Evolutionary conservation across 1,140 invertebrate genomes (phyloP), one percentile per base, ranked within the genome.

Genomic region (Heliconius congener): DNA sequence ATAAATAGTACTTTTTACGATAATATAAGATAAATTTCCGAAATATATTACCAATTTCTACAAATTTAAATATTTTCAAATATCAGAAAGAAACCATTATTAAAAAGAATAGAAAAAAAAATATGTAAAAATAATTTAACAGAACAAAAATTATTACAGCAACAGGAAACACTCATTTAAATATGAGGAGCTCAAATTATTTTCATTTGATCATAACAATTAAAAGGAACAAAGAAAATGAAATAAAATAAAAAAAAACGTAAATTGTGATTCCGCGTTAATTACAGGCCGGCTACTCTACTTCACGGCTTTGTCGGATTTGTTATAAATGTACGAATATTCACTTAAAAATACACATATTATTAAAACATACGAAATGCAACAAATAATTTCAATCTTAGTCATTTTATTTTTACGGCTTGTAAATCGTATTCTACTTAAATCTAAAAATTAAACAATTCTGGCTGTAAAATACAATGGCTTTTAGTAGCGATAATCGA

Each of bases 151-250:
- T 13, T 27, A 60, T 27, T 27, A 60, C 57, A 66, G 4, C 11
- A 66, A 66, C 57, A 66, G 4, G 3, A 66, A 66, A 30, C 23
- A 9, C 60, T 30, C 4, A 8, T 66, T 66, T 66, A 66, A 30
- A 66, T 27, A 66, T 27, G 60, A 66, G 23, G 13, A 27, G 60
- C 60, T 66, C 30, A 66, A 66, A 66, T 66, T 11, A 66, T 66
- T 27, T 66, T 34, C 34, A 6, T 34, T 34, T 66, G 23, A 66
- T 66, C 71, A 71, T 27, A 71, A 71, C 71, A 71, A 71, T 37
- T 23, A 71, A 71, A 71, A 34, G 37, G 37, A 71, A 71, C 71
- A 71, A 72, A 72, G 71, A 39, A 37, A 72, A 72, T 72, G 19
- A 42, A 72, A 39, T 39, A 71, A 71, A 37, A n/a, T 71, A 71